A percentile compares a stretch with the other conserved stretches of the same genome.
Conservation (phyloP, 2,888 invertebrate species). For the Drosophila prolongata region DNA sequence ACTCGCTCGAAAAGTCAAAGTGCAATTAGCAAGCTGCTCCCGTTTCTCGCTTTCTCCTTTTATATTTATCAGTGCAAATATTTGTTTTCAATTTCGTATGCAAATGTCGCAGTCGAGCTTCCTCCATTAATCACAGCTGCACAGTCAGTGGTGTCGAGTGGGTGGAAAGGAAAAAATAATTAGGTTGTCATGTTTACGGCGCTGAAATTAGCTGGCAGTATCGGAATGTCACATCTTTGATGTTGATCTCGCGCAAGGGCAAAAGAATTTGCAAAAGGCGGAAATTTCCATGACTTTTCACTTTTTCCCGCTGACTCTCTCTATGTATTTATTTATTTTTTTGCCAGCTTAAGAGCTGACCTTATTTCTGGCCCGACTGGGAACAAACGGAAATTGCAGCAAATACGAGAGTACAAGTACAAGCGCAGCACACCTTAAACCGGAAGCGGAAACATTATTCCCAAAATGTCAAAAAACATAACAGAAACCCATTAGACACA, state of each 20-base stretch:
- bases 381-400: constrained; percentile 69
- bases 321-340: constrained; percentile 36
- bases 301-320: constrained; percentile 13
- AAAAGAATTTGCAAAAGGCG: constrained; percentile 19
- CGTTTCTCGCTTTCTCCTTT: constrained; percentile 15
- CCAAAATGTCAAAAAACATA: constrained; percentile 80
- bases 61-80: constrained; percentile 70
- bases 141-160: constrained; percentile 38
- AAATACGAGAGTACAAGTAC: constrained; percentile 46
- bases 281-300: constrained; percentile 40
- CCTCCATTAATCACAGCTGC: constrained; percentile 43
- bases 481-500: constrained; percentile 79
- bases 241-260: constrained; percentile 53
- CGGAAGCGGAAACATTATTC: constrained; percentile 79
- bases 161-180: constrained; percentile 67
- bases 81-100: constrained; percentile 80
- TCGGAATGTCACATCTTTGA: constrained; percentile 71
- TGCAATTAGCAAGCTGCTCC: constrained; percentile 65
- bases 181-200: constrained; percentile 79
- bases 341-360: constrained; percentile 70
- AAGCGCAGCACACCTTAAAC: constrained; percentile 71
- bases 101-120: constrained; percentile 63
- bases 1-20: constrained; percentile 72
- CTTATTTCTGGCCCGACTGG: constrained; percentile 49
- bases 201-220: constrained; percentile 79